Percentiles rank a stretch among this genome's conserved stretches.
Evolutionary conservation across 2,797 vertebrate genomes (phyloP).

Genomic region (Melanogrammus aeglefinus): DNA sequence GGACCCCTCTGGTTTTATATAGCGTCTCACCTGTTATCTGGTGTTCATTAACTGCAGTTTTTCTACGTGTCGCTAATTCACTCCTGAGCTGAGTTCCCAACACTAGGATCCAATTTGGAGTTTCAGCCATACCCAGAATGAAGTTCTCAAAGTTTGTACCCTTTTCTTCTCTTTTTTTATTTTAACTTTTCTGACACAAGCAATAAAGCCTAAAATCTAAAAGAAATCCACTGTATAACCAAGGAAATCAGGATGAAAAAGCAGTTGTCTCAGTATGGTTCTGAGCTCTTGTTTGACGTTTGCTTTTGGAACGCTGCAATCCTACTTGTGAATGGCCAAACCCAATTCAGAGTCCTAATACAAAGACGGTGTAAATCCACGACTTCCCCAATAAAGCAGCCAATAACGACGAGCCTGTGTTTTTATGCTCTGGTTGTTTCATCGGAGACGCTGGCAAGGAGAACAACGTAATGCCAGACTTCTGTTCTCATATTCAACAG

Average conservation of each 20-base stretch:
- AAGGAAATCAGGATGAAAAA: not conserved
- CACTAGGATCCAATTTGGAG: conserved; percentile 3
- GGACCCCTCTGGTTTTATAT: conserved; percentile 38
- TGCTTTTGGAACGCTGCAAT: not conserved
- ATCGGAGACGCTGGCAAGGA: not conserved
- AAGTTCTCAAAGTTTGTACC: not conserved
- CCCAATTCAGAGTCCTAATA: not conserved
- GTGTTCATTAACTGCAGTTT: conserved; percentile 23
- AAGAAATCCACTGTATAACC: not conserved
- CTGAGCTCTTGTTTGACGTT: not conserved
- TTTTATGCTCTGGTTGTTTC: not conserved
- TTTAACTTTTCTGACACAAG: not conserved
- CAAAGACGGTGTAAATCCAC: not conserved
- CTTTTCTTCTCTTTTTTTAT: no score
- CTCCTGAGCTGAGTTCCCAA: not conserved
- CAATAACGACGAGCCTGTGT: not conserved
- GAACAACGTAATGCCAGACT: not conserved
- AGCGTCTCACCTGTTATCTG: conserved; percentile 21
- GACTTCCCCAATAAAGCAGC: not conserved
- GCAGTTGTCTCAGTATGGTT: not conserved
- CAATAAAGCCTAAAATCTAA: not conserved
- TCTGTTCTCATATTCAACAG: not conserved
- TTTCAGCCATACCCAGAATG: not conserved
- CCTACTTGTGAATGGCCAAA: not conserved
- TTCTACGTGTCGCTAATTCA: conserved; percentile 17